A percentile compares a stretch with the other conserved stretches of the same genome.
phyloP scores from a whole-genome alignment of 2,888 invertebrate species.

The Apomyelois bistriatella region DNA sequence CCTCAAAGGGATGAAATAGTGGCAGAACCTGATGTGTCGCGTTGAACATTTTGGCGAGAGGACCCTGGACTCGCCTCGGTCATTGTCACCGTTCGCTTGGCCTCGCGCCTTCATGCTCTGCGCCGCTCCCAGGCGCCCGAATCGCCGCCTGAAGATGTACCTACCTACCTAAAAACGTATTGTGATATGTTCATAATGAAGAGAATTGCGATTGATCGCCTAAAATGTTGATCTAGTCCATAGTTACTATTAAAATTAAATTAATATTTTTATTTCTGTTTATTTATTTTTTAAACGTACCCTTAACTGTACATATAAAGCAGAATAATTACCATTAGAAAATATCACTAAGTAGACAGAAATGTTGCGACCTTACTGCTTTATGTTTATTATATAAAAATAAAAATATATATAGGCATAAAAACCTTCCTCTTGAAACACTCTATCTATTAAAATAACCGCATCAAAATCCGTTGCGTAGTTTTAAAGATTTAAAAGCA shows the following conservation, averaged over 20 bases:
- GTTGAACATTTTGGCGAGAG: conserved; percentile 58
- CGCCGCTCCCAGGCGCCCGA: conserved; percentile 42
- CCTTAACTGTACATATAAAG: too few species aligned
- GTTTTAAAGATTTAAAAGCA: too few species aligned
- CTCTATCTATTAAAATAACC: too few species aligned
- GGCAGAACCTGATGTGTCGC: conserved; percentile 68
- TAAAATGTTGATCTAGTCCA: conserved; percentile 69
- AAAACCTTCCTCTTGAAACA: too few species aligned
- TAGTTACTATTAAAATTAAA: conserved; percentile 43
- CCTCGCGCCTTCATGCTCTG: conserved; percentile 35
- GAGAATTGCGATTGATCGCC: conserved; percentile 62
- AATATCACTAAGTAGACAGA: too few species aligned
- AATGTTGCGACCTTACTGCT: too few species aligned
- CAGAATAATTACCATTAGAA: too few species aligned
- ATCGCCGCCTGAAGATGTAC: conserved; percentile 59
- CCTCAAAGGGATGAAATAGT: conserved; percentile 39
- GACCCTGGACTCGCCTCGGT: conserved; percentile 65
- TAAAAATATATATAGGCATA: too few species aligned
- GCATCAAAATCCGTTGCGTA: too few species aligned
- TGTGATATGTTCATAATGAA: conserved; percentile 55
- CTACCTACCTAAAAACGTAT: conserved; percentile 47
- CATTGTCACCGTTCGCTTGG: conserved; percentile 49
- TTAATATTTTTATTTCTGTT: conserved; percentile 31
- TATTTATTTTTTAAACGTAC: conserved; percentile 3
- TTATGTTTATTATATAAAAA: too few species aligned